phyloP scores from a whole-genome alignment of 2,888 invertebrate genomes.

The Spicauda simplicius region DNA sequence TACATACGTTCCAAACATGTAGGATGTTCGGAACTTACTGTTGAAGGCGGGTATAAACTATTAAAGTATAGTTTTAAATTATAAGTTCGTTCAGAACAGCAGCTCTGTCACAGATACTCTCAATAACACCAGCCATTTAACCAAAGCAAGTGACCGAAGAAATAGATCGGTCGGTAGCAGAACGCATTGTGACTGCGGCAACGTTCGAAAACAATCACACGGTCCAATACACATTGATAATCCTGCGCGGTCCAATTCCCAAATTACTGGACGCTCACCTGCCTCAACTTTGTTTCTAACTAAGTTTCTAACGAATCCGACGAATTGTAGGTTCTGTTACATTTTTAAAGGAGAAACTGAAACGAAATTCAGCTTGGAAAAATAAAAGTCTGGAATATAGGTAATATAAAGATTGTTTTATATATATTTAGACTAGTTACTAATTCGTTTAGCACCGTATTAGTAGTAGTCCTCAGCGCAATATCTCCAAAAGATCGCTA shows the following conservation, averaged over 20 bases:
- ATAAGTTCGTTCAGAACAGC: background rate
- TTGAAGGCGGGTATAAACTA: too few relatives aligned
- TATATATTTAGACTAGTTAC: too few relatives aligned
- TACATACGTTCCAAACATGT: too few relatives aligned
- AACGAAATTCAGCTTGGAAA: background rate
- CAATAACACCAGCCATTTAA: background rate
- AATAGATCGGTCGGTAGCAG: background rate
- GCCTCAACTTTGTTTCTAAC: constrained; percentile 28
- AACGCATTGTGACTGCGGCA: constrained; percentile 26
- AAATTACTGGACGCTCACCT: constrained; percentile 50
- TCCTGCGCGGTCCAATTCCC: constrained; percentile 64
- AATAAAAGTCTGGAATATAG: too few relatives aligned
- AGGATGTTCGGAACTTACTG: too few relatives aligned
- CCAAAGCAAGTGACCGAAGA: background rate
- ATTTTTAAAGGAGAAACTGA: background rate
- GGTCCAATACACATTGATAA: constrained; percentile 72
- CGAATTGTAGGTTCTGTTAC: background rate
- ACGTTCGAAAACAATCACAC: constrained; percentile 74
- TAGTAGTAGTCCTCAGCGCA: too few relatives aligned
- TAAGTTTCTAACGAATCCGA: constrained; percentile 13
- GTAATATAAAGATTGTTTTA: too few relatives aligned
- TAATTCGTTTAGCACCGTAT: too few relatives aligned
- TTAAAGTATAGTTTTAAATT: too few relatives aligned
- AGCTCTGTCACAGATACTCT: background rate
- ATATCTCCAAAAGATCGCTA: too few relatives aligned